These are phyloP conservation scores for Amblyopsis rosae DNA, from an alignment of 2,113 vertebrate genomes.

Conservation along the genomic window DNA sequence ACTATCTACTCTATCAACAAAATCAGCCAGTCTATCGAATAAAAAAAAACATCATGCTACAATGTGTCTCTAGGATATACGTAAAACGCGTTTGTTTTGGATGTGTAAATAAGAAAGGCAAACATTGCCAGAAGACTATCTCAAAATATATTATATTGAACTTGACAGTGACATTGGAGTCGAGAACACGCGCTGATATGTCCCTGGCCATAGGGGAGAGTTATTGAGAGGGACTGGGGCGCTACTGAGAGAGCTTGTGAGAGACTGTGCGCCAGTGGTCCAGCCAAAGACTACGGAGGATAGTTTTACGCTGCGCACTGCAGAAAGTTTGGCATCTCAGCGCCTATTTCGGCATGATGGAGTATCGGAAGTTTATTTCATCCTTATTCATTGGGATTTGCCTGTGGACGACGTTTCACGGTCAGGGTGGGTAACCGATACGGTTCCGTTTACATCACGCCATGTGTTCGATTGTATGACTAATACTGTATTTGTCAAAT, in stretches of 20 bases:
- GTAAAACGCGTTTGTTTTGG: no score
- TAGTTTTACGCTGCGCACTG: slow-evolving; percentile 4
- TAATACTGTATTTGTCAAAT: background rate
- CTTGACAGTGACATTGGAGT: no score
- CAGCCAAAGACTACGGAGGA: slow-evolving; percentile 16
- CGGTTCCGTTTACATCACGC: no score
- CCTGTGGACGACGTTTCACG: slow-evolving; percentile 68
- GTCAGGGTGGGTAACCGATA: slow-evolving; percentile 64
- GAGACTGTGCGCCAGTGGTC: slow-evolving; percentile 18
- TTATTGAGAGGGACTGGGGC: slow-evolving; percentile 11
- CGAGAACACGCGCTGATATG: no score
- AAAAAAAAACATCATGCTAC: no score
- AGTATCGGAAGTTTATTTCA: slow-evolving; percentile 47
- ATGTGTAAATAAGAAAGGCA: no score
- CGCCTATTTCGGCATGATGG: slow-evolving; percentile 57
- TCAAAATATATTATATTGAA: no score
- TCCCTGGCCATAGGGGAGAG: background rate
- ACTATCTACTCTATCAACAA: no score
- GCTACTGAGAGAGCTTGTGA: background rate
- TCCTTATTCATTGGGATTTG: slow-evolving; percentile 56
- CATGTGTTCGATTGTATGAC: no score
- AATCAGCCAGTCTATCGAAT: no score
- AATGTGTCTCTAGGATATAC: no score
- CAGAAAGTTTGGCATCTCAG: slow-evolving; percentile 52
- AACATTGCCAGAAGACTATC: no score